Conservation (phyloP, 2,797 vertebrate species). For the Lophotriccus pileatus region DNA sequence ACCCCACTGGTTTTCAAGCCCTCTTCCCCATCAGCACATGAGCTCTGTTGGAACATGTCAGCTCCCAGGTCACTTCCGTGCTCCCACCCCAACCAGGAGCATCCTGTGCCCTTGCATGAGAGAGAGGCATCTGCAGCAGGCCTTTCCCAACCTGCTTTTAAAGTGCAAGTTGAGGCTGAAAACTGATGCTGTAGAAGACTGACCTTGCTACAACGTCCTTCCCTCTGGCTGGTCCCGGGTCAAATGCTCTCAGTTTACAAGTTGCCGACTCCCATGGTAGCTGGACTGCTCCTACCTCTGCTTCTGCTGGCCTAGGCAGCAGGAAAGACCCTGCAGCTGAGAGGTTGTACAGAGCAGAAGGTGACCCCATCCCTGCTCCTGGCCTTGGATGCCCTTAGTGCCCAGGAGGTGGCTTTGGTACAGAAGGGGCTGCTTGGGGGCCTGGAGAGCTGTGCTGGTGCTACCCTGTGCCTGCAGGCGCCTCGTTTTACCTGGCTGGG, state of each 20-base stretch:
- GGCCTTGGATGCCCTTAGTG: not conserved
- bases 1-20: not conserved
- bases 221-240: not conserved
- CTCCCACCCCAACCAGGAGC: not conserved
- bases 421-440: not conserved
- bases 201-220: not conserved
- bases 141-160: not conserved
- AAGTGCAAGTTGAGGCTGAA: not conserved
- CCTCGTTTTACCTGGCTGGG: not conserved
- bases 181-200: conserved; percentile 4
- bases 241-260: not conserved
- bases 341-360: not conserved
- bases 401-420: not conserved
- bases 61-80: not conserved
- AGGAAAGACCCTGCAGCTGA: not conserved
- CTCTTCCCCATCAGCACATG: not conserved
- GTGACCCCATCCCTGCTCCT: not conserved
- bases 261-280: not conserved
- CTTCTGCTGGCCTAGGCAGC: fast-evolving
- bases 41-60: not conserved
- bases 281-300: not conserved
- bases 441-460: not conserved
- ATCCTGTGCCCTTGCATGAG: not conserved
- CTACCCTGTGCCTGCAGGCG: not conserved
- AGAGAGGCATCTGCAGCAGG: not conserved